Base-by-base conservation (phyloP, 2,888 invertebrate species). In the Brachyopa scutellaris region DNA sequence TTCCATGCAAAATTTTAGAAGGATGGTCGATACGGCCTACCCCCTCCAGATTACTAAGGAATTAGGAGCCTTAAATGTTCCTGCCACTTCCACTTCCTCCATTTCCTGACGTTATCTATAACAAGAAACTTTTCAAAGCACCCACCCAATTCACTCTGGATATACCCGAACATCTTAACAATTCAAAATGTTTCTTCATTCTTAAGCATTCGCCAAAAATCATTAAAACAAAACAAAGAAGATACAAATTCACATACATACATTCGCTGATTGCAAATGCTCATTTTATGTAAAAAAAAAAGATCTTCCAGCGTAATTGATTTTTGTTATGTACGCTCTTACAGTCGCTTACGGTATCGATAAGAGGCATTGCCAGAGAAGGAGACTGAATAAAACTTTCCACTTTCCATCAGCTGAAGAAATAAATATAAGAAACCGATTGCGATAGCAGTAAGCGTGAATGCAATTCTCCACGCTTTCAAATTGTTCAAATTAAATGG, bases 331-430 rank as follows among this genome's bases (percentile, higher is more conserved):
- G 49, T 19, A 17, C 19, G 5, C 31, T 17, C 26, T n/a, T 29
- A 17, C 42, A 13, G 29, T 40, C 11, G 57, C 57, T 38, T 26
- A 17, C 49, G 31, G 13, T 38, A 62, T 33, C 26, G 55, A 57
- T 73, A 40, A 38, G 29, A 1, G 47, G 23, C 8, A 29, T 23
- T 47, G 21, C 26, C 42, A 33, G 23, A 42, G 17, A 42, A 40
- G 21, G 19, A 31, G 21, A 42, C 2, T 31, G 17, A 77, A 40
- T 17, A 38, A 47, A 5, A 62, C 77, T 77, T 77, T 77, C 77
- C 70, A 77, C 70, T 77, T 77, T 77, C 70, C 45, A 67, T 57
- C 21, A 19, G 9, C n/a, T n/a, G n/a, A n/a, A n/a, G n/a, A n/a
- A n/a, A n/a, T n/a, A n/a, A n/a, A n/a, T n/a, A n/a, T n/a, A n/a